Conservation (phyloP, 2,113 vertebrate genomes). For the Mormyrus iriodes region DNA sequence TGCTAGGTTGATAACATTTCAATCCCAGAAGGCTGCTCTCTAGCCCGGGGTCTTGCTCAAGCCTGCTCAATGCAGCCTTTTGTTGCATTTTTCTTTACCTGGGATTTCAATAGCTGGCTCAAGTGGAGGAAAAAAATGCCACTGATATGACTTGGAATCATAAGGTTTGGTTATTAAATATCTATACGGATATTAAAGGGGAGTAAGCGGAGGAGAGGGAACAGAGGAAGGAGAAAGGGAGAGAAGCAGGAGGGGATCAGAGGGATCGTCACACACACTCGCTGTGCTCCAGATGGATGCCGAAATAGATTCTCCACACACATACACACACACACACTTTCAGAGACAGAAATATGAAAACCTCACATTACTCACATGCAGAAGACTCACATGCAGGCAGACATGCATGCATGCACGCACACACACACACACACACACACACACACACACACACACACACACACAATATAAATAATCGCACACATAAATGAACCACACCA, state of each 20-base stretch:
- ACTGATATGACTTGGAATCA: background rate
- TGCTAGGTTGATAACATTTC: background rate
- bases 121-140: background rate
- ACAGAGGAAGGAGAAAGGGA: background rate
- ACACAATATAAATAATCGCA: slow-evolving; percentile 12
- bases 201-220: background rate
- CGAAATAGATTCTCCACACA: slow-evolving; percentile 13
- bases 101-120: background rate
- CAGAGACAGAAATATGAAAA: background rate
- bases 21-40: background rate
- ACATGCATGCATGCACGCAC: background rate
- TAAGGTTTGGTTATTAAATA: background rate
- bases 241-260: background rate
- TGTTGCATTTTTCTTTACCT: background rate
- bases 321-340: background rate
- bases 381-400: slow-evolving; percentile 13
- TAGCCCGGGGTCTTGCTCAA: background rate
- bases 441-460: slow-evolving; percentile 19
- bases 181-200: background rate
- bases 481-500: background rate
- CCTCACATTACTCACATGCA: slow-evolving; percentile 28
- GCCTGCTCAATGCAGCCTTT: background rate
- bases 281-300: background rate
- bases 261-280: background rate
- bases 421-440: slow-evolving; percentile 32